phyloP scores from a whole-genome alignment of 2,113 vertebrate genomes.

The Mus pahari region DNA sequence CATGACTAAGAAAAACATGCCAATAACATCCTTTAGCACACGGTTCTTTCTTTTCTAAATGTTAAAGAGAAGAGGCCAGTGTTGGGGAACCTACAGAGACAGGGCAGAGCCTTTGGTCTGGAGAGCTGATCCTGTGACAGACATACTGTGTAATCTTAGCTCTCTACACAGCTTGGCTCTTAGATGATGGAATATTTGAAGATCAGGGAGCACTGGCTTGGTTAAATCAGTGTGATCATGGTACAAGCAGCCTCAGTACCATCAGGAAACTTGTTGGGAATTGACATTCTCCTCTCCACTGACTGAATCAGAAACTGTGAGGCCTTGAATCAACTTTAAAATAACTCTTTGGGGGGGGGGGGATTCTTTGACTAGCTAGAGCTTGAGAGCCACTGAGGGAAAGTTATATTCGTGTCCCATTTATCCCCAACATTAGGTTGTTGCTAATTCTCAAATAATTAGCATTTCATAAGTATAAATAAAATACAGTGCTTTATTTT shows the following conservation, averaged over 20 bases:
- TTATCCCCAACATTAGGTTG: not conserved
- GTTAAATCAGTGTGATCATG: not conserved
- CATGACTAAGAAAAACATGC: not conserved
- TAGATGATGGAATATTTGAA: not conserved
- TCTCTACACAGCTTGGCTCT: not conserved
- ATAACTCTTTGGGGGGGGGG: not conserved
- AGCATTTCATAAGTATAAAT: not conserved
- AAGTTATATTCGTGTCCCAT: not conserved
- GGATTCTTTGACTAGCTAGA: not conserved
- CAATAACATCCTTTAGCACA: not conserved
- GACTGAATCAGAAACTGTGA: not conserved
- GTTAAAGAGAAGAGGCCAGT: not conserved
- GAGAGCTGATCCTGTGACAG: not conserved
- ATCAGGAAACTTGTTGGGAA: not conserved
- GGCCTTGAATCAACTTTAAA: not conserved
- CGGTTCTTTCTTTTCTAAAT: not conserved
- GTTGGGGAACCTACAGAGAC: not conserved
- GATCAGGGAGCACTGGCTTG: not conserved
- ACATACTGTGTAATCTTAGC: not conserved
- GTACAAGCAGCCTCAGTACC: not conserved
- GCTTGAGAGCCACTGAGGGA: not conserved
- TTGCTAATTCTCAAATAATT: not conserved
- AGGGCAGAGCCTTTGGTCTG: not conserved
- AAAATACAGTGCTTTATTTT: slow-evolving; percentile 2
- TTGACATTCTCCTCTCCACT: not conserved